Evolutionary conservation across 2,113 vertebrate genomes (phyloP).

Genomic region (Chamaea fasciata): DNA sequence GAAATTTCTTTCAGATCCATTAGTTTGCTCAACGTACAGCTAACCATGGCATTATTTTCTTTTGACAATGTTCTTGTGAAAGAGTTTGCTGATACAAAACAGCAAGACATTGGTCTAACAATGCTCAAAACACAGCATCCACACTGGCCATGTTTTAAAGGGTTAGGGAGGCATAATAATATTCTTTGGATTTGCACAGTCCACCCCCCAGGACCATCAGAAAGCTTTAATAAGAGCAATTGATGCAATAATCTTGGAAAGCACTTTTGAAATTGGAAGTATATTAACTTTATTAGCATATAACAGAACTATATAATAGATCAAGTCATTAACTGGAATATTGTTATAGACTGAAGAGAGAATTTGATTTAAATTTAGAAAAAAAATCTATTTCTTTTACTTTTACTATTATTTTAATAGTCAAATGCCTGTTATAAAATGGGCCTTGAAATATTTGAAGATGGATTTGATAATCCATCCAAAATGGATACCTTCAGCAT

Average conservation of each 20-base stretch:
- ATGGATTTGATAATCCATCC: not conserved
- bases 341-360: not conserved
- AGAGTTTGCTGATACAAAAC: not conserved
- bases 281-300: slow-evolving; percentile 40
- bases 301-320: slow-evolving; percentile 13
- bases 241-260: slow-evolving; percentile 11
- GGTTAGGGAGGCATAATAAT: not conserved
- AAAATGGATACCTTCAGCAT: not conserved
- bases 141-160: not conserved
- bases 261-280: slow-evolving; percentile 3
- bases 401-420: slow-evolving; percentile 17
- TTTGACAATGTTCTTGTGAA: not conserved
- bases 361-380: not conserved
- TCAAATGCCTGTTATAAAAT: slow-evolving; percentile 1
- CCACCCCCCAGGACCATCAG: not conserved
- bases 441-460: not conserved
- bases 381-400: slow-evolving; percentile 17
- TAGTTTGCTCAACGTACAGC: slow-evolving; percentile 20
- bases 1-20: slow-evolving; percentile 45
- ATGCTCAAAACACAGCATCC: fast-evolving
- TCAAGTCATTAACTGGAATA: slow-evolving; percentile 35
- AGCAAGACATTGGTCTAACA: not conserved
- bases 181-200: not conserved
- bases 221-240: slow-evolving; percentile 12
- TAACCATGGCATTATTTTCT: not conserved